These are phyloP conservation scores for Euschistus heros DNA, from an alignment of 1,140 invertebrate species.

Conservation along the genomic window DNA sequence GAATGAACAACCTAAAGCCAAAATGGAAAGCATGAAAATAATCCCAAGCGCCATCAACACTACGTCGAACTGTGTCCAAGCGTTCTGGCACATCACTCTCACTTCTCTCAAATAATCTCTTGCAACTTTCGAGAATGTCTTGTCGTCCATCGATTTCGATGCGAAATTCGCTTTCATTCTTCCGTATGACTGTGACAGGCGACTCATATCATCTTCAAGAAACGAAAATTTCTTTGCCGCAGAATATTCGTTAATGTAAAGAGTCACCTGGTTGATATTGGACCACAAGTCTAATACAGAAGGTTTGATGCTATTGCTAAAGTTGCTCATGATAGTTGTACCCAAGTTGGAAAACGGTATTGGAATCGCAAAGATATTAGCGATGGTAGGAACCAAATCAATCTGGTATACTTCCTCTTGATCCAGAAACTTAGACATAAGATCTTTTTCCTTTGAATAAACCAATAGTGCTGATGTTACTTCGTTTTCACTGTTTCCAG, in stretches of 20 bases:
- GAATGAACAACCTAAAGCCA: slow-evolving; percentile 59
- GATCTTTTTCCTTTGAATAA: slow-evolving; percentile 36
- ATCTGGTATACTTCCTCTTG: slow-evolving; percentile 49
- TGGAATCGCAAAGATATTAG: slow-evolving; percentile 72
- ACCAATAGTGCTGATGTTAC: slow-evolving; percentile 78
- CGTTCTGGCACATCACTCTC: slow-evolving; percentile 56
- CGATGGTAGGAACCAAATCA: slow-evolving; percentile 84
- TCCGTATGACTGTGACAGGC: slow-evolving; percentile 37
- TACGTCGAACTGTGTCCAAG: slow-evolving; percentile 77
- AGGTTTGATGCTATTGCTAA: slow-evolving; percentile 44
- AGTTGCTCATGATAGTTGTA: slow-evolving; percentile 31
- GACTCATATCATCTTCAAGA: slow-evolving; percentile 36
- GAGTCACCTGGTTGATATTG: slow-evolving; percentile 60
- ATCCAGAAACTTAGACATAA: slow-evolving; percentile 35
- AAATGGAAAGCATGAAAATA: slow-evolving; percentile 51
- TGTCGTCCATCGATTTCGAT: slow-evolving; percentile 14
- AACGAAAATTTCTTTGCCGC: slow-evolving; percentile 37
- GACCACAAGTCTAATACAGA: slow-evolving; percentile 44
- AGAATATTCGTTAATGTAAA: slow-evolving; percentile 41
- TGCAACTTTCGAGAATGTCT: slow-evolving; percentile 41
- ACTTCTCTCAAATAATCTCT: slow-evolving; percentile 49
- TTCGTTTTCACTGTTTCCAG: slow-evolving; percentile 84
- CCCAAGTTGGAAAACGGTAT: slow-evolving; percentile 93
- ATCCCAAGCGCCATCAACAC: slow-evolving; percentile 63
- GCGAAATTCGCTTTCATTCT: slow-evolving; percentile 33